Conservation (phyloP, 1,140 invertebrate species). For the Tribolium madens region DNA sequence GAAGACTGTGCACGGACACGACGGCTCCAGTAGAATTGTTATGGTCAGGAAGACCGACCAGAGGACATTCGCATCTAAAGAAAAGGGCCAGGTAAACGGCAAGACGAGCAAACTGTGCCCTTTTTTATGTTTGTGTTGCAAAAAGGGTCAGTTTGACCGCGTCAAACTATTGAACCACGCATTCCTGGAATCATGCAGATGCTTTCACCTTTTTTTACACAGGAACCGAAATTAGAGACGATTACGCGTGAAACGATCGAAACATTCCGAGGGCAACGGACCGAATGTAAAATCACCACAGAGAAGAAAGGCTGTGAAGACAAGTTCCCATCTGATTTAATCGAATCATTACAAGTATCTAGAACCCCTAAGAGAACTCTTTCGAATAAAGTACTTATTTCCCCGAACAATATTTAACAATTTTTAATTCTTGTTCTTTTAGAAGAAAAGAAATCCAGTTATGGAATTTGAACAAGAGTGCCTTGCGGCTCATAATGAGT, state of each 20-base stretch:
- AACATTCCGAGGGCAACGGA: constrained; percentile 70
- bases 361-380: constrained; percentile 61
- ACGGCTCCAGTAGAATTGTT: constrained; percentile 71
- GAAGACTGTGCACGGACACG: constrained; percentile 71
- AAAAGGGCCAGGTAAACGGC: constrained; percentile 64
- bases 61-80: constrained; percentile 67
- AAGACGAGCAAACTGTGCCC: no score
- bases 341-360: constrained; percentile 62
- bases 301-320: constrained; percentile 68
- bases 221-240: constrained; percentile 67
- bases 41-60: constrained; percentile 76
- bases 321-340: constrained; percentile 57
- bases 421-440: not conserved
- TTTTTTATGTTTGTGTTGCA: not conserved
- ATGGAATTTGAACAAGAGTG: constrained; percentile 65
- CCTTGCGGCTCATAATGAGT: constrained; percentile 75
- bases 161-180: not conserved
- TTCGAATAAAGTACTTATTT: constrained; percentile 17
- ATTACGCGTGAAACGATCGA: constrained; percentile 73
- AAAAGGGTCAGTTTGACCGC: not conserved
- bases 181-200: not conserved
- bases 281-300: constrained; percentile 72
- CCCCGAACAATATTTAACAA: not conserved
- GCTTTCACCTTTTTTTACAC: constrained; percentile 28
- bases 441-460: constrained; percentile 53